Conservation (phyloP, 2,797 vertebrate genomes). For the Lophius americanus region DNA sequence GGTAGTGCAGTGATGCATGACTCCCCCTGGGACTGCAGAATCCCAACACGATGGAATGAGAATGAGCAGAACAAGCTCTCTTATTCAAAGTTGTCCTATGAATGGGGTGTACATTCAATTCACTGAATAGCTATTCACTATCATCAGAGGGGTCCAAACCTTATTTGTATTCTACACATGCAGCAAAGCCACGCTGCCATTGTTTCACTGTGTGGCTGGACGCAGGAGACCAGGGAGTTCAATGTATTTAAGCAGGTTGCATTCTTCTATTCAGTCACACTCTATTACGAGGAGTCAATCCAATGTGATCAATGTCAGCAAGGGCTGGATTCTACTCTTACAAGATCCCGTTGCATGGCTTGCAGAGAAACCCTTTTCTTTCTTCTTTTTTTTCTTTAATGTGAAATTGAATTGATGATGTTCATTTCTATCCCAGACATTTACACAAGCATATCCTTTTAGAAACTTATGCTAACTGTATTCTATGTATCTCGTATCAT, state of each 20-base stretch:
- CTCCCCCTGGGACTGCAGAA: constrained; percentile 68
- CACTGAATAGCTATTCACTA: background rate
- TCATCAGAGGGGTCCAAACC: constrained; percentile 8
- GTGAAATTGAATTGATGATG: constrained; percentile 18
- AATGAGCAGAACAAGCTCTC: constrained; percentile 54
- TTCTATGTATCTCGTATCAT: background rate
- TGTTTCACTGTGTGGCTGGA: constrained; percentile 41
- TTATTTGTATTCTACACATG: constrained; percentile 44
- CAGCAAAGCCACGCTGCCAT: constrained; percentile 40
- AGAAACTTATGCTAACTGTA: constrained; percentile 11
- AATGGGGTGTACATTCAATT: constrained; percentile 1
- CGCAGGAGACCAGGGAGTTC: constrained; percentile 18
- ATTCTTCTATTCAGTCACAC: constrained; percentile 38
- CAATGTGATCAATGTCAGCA: constrained; percentile 51
- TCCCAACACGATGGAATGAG: constrained; percentile 67
- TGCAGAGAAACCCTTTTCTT: constrained; percentile 21
- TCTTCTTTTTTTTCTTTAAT: background rate
- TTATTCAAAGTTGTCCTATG: constrained; percentile 31
- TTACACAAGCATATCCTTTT: background rate
- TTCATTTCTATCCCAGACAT: background rate
- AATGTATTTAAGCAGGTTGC: constrained; percentile 18
- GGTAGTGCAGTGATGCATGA: constrained; percentile 77
- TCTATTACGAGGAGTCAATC: constrained; percentile 33
- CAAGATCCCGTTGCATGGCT: constrained; percentile 24
- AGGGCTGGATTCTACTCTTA: constrained; percentile 33